phyloP scores from a whole-genome alignment of 2,113 vertebrate species.

The Clarias batrachus region DNA sequence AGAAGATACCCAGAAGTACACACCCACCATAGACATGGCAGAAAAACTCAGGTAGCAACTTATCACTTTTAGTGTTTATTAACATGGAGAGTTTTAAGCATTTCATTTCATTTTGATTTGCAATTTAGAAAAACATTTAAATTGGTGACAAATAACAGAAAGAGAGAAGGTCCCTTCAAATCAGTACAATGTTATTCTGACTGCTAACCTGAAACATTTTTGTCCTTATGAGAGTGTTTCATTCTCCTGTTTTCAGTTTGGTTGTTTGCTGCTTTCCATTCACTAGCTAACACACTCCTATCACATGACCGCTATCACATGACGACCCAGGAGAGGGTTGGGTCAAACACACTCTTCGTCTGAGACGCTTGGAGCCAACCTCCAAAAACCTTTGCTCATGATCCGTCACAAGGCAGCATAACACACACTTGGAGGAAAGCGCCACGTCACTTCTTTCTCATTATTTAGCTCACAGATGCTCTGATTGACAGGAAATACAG shows the following conservation, averaged over 20 bases:
- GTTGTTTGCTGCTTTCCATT: not conserved
- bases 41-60: constrained; percentile 8
- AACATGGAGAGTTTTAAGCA: not conserved
- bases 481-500: not conserved
- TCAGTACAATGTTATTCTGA: not conserved
- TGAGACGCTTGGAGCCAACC: not conserved
- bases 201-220: not conserved
- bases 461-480: not conserved
- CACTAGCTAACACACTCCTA: not conserved
- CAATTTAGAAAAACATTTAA: not conserved
- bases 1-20: not conserved
- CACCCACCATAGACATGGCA: not conserved
- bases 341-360: not conserved
- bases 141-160: not conserved
- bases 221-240: not conserved
- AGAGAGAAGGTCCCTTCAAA: not conserved
- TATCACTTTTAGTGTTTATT: not conserved
- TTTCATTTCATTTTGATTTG: not conserved
- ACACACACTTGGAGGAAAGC: not conserved
- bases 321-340: not conserved
- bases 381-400: not conserved
- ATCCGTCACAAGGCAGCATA: not conserved
- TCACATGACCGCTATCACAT: not conserved
- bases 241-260: not conserved
- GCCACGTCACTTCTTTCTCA: not conserved